These are phyloP conservation scores for Ctenopoma multispine DNA, from an alignment of 2,797 vertebrate species.

Conservation along the genomic window DNA sequence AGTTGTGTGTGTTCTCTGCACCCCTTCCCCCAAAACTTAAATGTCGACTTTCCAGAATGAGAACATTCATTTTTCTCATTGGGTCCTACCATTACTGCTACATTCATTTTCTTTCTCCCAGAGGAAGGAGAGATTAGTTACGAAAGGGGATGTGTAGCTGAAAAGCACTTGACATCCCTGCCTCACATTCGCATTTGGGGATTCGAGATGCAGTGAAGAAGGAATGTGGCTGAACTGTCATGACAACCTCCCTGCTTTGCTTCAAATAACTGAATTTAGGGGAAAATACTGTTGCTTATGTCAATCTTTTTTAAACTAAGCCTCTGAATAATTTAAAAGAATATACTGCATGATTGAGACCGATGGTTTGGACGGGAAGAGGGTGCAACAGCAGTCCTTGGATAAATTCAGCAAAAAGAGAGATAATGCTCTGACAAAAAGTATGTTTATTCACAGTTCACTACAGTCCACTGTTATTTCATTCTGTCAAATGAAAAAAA, in stretches of 20 bases:
- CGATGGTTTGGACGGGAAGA: constrained; percentile 29
- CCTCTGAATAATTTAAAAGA: constrained; percentile 25
- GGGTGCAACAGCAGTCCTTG: not conserved
- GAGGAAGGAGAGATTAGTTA: constrained; percentile 67
- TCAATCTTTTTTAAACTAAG: constrained; percentile 31
- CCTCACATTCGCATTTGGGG: constrained; percentile 49
- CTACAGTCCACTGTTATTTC: constrained; percentile 23
- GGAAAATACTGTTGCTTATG: constrained; percentile 21
- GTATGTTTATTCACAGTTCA: constrained; percentile 12
- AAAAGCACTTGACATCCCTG: constrained; percentile 71
- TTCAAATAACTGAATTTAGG: constrained; percentile 59
- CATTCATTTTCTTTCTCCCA: constrained; percentile 72
- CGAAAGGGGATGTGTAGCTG: constrained; percentile 63
- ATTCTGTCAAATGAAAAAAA: constrained; percentile 41
- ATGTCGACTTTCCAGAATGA: constrained; percentile 76
- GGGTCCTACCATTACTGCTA: constrained; percentile 68
- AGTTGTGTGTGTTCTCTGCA: constrained; percentile 73
- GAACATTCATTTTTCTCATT: constrained; percentile 81
- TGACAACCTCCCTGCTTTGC: constrained; percentile 69
- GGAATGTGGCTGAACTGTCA: constrained; percentile 65
- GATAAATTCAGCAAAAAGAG: constrained; percentile 16
- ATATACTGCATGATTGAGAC: constrained; percentile 16
- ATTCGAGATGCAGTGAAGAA: constrained; percentile 64
- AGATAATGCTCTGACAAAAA: constrained; percentile 17
- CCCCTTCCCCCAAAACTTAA: constrained; percentile 60